These are phyloP conservation scores for Himalopsyche kuldschensis DNA, from an alignment of 2,888 invertebrate genomes.

Conservation along the genomic window DNA sequence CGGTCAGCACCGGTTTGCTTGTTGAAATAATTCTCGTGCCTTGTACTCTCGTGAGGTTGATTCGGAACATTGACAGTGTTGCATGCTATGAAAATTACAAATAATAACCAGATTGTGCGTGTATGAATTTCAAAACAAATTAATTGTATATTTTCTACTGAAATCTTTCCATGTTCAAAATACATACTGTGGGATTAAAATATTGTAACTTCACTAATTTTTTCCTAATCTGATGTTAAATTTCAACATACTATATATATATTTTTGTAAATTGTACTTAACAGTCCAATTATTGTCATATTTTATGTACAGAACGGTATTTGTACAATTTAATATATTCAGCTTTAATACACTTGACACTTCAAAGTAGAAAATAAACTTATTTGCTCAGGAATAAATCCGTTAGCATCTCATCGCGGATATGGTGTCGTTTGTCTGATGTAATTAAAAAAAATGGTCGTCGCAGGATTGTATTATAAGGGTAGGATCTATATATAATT, in stretches of 20 bases:
- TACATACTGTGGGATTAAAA: too few species aligned
- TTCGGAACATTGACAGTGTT: too few species aligned
- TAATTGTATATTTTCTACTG: too few species aligned
- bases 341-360: conserved; percentile 33
- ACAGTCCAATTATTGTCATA: conserved; percentile 14
- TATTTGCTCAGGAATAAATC: conserved; percentile 6
- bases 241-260: conserved; percentile 30
- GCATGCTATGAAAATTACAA: too few species aligned
- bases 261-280: conserved; percentile 37
- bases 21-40: too few species aligned
- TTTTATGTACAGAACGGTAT: conserved; percentile 19
- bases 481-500: conserved; percentile 13
- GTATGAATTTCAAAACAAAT: too few species aligned
- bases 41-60: too few species aligned
- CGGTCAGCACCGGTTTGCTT: too few species aligned
- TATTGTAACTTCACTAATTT: too few species aligned
- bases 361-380: background rate
- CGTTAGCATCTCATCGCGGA: conserved; percentile 6
- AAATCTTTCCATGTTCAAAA: too few species aligned
- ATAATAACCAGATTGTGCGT: too few species aligned
- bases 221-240: too few species aligned
- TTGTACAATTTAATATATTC: conserved; percentile 34
- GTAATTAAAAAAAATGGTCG: background rate
- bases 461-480: conserved; percentile 7
- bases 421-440: conserved; percentile 11